Conservation (phyloP, 64 coral and sea anemone genomes). For the Platygyra sinensis region DNA sequence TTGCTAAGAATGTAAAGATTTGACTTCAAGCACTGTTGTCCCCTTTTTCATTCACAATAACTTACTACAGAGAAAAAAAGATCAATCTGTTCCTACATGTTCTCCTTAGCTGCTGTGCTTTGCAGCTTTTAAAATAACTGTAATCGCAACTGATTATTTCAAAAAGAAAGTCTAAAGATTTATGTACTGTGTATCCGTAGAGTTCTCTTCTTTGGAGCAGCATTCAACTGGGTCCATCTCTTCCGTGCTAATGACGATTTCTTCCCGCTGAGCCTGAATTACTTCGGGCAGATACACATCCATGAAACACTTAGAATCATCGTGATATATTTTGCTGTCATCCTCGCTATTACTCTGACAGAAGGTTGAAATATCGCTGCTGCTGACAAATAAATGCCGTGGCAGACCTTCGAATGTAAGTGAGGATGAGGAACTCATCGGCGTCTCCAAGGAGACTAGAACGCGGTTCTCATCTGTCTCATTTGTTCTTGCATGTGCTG, state of each 20-base stretch:
- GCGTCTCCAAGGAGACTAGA: not conserved
- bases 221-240: not conserved
- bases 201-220: not conserved
- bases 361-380: slow-evolving; percentile 9
- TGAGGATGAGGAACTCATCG: slow-evolving; percentile 5
- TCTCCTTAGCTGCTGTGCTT: not conserved
- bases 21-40: not conserved
- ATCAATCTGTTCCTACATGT: not conserved
- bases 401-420: not conserved
- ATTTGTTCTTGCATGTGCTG: not conserved
- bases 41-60: not conserved
- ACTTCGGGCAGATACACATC: slow-evolving; percentile 18
- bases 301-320: not conserved
- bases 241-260: not conserved
- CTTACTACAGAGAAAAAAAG: slow-evolving; percentile 6
- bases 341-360: not conserved
- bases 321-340: not conserved
- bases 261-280: slow-evolving; percentile 14
- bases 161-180: slow-evolving; percentile 26
- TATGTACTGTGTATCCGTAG: not conserved
- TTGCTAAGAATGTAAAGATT: not conserved
- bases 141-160: not conserved
- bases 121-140: not conserved
- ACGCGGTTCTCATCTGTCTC: slow-evolving; percentile 5
- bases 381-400: slow-evolving; percentile 28